Evolutionary conservation across 2,888 invertebrate species (phyloP).

Genomic region (Drepana falcataria): DNA sequence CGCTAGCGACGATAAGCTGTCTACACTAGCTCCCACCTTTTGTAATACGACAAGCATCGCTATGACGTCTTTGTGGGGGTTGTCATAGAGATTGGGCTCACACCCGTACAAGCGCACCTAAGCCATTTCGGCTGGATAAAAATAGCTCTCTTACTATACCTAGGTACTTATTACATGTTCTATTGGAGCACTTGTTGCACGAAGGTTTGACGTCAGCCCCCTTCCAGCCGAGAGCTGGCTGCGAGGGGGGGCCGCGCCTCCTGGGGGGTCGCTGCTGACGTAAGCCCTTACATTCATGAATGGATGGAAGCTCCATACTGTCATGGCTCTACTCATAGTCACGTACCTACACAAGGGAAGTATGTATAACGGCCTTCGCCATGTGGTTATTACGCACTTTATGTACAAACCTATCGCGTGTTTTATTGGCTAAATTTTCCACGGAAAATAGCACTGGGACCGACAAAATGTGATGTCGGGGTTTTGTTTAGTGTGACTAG

Average conservation of each 20-base stretch:
- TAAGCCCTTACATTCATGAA: conserved; percentile 68
- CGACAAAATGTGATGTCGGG: neutral
- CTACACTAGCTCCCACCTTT: neutral
- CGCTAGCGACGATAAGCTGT: too few species aligned
- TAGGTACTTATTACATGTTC: conserved; percentile 48
- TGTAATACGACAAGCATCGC: neutral
- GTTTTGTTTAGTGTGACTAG: neutral
- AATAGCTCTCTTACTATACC: conserved; percentile 53
- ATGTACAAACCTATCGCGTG: neutral
- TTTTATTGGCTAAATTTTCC: neutral
- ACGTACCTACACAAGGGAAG: conserved; percentile 12
- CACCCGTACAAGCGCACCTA: conserved; percentile 15
- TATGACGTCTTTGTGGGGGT: neutral
- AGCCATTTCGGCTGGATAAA: conserved; percentile 50
- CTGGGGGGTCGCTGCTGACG: conserved; percentile 59
- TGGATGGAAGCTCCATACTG: conserved; percentile 56
- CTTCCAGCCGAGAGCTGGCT: conserved; percentile 34
- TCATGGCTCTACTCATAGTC: conserved; percentile 31
- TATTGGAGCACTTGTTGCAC: conserved; percentile 70
- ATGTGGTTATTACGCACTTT: neutral
- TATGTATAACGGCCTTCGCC: neutral
- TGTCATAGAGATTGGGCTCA: conserved; percentile 9
- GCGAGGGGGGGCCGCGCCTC: conserved; percentile 47
- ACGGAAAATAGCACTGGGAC: neutral
- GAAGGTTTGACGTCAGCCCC: conserved; percentile 67